These are phyloP conservation scores for Meles meles DNA, from an alignment of 2,113 vertebrate genomes.

Conservation along the genomic window DNA sequence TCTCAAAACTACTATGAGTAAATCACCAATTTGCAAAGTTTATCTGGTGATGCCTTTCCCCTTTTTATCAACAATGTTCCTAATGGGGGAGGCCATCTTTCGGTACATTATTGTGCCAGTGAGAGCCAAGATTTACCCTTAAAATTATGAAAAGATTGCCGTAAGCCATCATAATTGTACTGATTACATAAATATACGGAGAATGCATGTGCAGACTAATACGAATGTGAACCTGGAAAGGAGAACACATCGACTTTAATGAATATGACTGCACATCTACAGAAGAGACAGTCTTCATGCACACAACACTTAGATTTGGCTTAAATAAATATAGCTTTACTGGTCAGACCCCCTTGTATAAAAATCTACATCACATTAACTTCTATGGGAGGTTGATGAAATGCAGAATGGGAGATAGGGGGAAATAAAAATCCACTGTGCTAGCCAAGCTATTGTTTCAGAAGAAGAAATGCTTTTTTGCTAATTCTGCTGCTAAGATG, in stretches of 20 bases:
- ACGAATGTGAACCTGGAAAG: neutral
- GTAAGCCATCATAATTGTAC: neutral
- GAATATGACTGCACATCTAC: neutral
- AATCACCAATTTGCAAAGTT: neutral
- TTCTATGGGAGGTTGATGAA: neutral
- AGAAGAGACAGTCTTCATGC: neutral
- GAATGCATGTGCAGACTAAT: neutral
- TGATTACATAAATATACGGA: neutral
- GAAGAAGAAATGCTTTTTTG: neutral
- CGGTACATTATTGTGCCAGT: neutral
- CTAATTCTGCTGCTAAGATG: neutral
- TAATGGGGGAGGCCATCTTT: neutral
- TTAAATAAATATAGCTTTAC: neutral
- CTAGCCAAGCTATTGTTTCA: neutral
- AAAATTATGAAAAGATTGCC: neutral
- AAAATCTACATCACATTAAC: neutral
- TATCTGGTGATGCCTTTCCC: neutral
- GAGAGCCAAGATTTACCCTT: neutral
- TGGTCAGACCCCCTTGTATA: neutral
- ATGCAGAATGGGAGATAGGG: neutral
- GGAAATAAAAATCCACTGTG: neutral
- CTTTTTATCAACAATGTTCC: neutral
- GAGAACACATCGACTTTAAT: neutral
- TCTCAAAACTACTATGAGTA: neutral
- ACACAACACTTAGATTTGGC: neutral